Evolutionary conservation across 2,113 vertebrate species (phyloP), one percentile per base, ranked within the genome.

Genomic region (Otis tarda): DNA sequence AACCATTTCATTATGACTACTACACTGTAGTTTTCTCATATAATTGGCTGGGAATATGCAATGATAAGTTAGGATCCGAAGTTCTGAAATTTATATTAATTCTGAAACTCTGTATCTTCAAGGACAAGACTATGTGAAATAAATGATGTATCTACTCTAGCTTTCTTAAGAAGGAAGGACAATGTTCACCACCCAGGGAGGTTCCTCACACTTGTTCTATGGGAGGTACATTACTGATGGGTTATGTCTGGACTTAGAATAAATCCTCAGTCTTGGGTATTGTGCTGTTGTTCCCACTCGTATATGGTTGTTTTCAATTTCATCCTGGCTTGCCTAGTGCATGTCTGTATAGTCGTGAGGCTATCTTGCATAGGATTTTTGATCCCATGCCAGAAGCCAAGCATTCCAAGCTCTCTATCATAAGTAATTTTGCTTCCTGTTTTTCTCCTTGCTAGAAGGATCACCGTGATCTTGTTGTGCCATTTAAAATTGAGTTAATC

Each of bases 301-400:
- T 27, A 19, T 77, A 14, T 65, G 52, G 41, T 55, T 84, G 71
- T 22, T 91, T 87, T 74, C 0, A 1, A 11, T 93, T 95, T 90
- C 64, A 93, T 86, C 35, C 39, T 88, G 50, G 35, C 79, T 88
- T 70, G 86, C 69, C 83, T 94, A 60, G 73, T 75, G 96, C 76
- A 3, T 92, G 91, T 69, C 60, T 91, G 16, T 89, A 25, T 83
- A 78, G 43, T 41, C 60, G 47, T 78, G 83, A 89, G 68, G 60
- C 56, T 91, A 93, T 93, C 84, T 75, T 75, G 39, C 56, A 84
- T 84, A 90, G 87, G 59, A 91, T 91, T 94, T 92, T 96, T 97
- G 89, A 60, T 82, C 89, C 56, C 17, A 4, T 87, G 94, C 89
- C 96, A 94, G 94, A 90, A 87, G 83, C 93, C 91, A 90, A 71